Base-by-base conservation (phyloP, 35 echinoderm and acorn worm genomes). In the Lytechinus pictus region DNA sequence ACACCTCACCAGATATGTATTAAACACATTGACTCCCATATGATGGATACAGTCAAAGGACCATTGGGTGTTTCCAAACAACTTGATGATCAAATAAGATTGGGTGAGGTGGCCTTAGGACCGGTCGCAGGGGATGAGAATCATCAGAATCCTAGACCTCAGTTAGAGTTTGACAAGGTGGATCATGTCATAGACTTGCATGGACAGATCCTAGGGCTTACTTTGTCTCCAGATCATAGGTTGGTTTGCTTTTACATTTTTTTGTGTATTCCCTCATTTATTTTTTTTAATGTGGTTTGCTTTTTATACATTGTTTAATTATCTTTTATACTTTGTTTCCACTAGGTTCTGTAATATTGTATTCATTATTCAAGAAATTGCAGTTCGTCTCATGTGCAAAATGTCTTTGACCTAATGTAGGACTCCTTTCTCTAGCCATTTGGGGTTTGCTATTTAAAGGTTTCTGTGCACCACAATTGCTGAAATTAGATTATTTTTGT, bases 1-100 rank as follows among this genome's bases (percentile, higher is more conserved):
- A 97, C 97, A 29, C 97, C 97, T 24, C 97, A 97, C 61, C 97
- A 97, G 92, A 97, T 97, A 9, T 96, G 97, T 16, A 97, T 97
- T 90, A 97, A 97, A 86, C 91, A 92, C 54, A 97, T 97, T 53
- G 91, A 96, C 8, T 27, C 96, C 6, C 86, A 12, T 33, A 97
- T 95, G 95, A 95, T 89, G 27, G 86, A 96, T 86, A 97, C 95
- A 5, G 61, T 96, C 66, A 97, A 91, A 89, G 97, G 97, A 24
- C 95, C 95, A 33, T 94, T 97, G 8, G 97, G 97, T 27, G 92
- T 79, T 57, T 72, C 51, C 11, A 90, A 89, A 13, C 91, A 96
- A 3, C 93, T 60, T 7, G 86, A 95, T 52, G 53, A 94, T 27
- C 14, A 72, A 44, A 44, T 44, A n/a, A 52, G 91, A 54, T 86